These are phyloP conservation scores for Hippocampus zosterae DNA, from an alignment of 2,113 vertebrate species.

Conservation along the genomic window DNA sequence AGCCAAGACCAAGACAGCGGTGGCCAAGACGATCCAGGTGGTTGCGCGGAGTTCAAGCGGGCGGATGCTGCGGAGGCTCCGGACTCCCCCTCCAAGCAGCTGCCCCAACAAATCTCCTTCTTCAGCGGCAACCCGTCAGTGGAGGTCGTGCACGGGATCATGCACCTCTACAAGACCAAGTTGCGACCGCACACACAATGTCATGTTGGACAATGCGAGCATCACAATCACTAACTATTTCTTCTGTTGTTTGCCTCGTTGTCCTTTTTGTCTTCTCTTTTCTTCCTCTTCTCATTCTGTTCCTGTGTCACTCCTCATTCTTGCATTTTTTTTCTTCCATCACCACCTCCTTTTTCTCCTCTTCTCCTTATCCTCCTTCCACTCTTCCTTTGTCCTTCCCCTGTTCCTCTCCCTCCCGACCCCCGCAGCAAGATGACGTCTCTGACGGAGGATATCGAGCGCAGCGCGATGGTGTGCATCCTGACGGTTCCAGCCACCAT, in stretches of 20 bases:
- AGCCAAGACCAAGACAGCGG: constrained; percentile 23
- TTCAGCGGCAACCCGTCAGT: constrained; percentile 97
- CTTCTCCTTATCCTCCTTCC: too few species aligned
- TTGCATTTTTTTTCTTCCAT: too few species aligned
- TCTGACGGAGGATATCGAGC: constrained; percentile 83
- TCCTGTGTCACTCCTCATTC: not conserved
- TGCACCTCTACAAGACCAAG: constrained; percentile 99
- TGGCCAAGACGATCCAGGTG: not conserved
- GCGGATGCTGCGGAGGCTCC: constrained; percentile 44
- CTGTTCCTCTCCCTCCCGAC: not conserved
- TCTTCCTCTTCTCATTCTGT: not conserved
- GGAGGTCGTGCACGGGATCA: constrained; percentile 96
- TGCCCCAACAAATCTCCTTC: constrained; percentile 97
- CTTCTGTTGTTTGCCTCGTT: not conserved
- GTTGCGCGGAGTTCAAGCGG: constrained; percentile 15
- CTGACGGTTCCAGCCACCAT: constrained; percentile 93
- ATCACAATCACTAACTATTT: not conserved
- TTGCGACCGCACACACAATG: constrained; percentile 61
- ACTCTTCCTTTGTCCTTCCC: not conserved
- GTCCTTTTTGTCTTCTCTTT: too few species aligned
- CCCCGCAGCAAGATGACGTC: constrained; percentile 93
- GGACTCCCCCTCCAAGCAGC: constrained; percentile 89
- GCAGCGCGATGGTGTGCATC: constrained; percentile 96
- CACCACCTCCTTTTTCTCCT: not conserved
- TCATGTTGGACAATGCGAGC: too few species aligned